Base-by-base conservation (phyloP, 2,888 invertebrate species). In the Cremastinae sp. region DNA sequence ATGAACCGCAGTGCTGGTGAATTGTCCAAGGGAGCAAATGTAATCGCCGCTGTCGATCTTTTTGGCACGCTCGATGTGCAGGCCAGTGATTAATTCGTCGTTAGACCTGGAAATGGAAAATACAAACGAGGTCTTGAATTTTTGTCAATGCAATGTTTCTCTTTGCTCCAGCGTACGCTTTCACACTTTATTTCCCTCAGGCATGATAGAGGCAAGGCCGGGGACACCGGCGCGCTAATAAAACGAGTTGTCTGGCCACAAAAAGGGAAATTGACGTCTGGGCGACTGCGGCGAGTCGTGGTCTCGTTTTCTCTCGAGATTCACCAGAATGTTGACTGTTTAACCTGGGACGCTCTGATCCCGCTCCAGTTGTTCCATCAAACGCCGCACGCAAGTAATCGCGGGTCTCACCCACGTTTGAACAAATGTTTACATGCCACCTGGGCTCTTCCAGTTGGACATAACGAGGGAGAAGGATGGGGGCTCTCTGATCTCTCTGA, bases 31-130 rank as follows among this genome's bases (percentile, higher is more conserved):
- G 62, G 92, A 91, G 86, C 94, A 94, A 28, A 92, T 91, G 85
- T 94, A 94, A 41, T 92, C 92, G 10, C 94, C 94, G 83, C 93
- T 93, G 86, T 94, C 94, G 73, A 92, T 91, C 85, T 93, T 92
- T 76, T 92, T 92, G 20, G 94, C 94, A 62, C 84, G 83, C 74
- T 87, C 87, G 72, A 90, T 88, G 71, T 86, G 85, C 49, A 90
- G 80, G 71, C 84, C 86, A 35, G 88, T 88, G 72, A 87, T 81
- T 75, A 88, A 78, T 74, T 88, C 87, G 78, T 86, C 86, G 80
- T 84, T 83, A 16, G 87, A 83, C 74, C 87, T 87, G 83, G 64
- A 86, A 86, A 64, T 72, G 79, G 66, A 55, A 51, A 68, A 70
- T n/a, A 28, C 5, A 28, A 2, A 5, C 28, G 5, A 5, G 28